Evolutionary conservation across 2,113 vertebrate genomes (phyloP).

Genomic region (Choloepus hoffmanni): DNA sequence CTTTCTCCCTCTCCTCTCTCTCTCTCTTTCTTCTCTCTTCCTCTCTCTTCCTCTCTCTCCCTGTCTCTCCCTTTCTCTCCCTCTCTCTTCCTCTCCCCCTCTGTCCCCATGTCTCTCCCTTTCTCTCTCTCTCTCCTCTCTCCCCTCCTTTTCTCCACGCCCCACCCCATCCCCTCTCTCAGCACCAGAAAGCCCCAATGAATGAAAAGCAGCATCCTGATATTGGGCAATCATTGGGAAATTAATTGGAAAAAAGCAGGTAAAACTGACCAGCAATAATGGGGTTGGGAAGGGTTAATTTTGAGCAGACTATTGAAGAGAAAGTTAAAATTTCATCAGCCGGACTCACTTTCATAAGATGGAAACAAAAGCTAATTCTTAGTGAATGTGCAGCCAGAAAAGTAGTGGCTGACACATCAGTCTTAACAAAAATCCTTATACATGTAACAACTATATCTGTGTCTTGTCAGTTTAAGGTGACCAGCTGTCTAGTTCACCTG

Average conservation of each 20-base stretch:
- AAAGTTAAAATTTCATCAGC: background rate
- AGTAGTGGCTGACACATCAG: background rate
- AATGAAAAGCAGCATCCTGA: background rate
- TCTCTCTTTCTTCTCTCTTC: too few species aligned
- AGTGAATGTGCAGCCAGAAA: background rate
- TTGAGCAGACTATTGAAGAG: background rate
- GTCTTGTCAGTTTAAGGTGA: background rate
- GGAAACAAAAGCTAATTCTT: background rate
- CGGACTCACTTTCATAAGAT: background rate
- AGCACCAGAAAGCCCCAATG: background rate
- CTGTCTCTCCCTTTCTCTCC: too few species aligned
- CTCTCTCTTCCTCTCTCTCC: too few species aligned
- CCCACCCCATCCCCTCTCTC: too few species aligned
- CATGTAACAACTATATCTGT: background rate
- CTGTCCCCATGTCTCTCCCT: too few species aligned
- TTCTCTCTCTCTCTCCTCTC: too few species aligned
- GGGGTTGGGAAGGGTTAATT: background rate
- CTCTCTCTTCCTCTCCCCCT: too few species aligned
- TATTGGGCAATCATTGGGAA: constrained; percentile 14
- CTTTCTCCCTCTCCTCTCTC: too few species aligned
- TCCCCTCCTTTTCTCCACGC: too few species aligned
- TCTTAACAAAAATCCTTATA: background rate
- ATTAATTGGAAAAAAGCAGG: background rate
- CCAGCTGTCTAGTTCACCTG: background rate
- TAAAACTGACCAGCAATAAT: background rate